Base-by-base conservation (phyloP, 1,140 invertebrate genomes). In the Ceratina australensis region DNA sequence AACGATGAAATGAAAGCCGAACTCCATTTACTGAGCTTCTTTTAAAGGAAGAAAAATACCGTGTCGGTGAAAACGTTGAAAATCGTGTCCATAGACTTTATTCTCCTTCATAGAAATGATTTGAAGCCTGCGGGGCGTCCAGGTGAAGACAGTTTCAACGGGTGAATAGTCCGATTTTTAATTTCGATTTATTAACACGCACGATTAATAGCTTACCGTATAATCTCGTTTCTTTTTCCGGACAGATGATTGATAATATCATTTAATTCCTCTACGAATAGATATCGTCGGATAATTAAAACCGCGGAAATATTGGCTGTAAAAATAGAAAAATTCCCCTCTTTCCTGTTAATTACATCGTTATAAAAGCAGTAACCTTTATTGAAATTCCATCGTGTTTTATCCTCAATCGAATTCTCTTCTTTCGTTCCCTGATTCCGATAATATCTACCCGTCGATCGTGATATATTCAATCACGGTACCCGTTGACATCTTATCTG, bases 271-370 rank as follows among this genome's bases (percentile, higher is more conserved):
- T 42, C 33, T 42, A 42, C 33, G 5, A 8, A 42, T 10, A 67
- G n/a, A n/a, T 56, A 57, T 67, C n/a, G 18, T 18, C 18, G 57
- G 22, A 63, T 47, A 67, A 78, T 20, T 47, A 71, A 28, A 63
- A 54, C 57, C 47, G 24, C 49, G 20, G 22, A 66, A 74, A 54
- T 71, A 77, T 71, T 57, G 26, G 8, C 54, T 68, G 5, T 42
- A 42, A 42, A 42, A 42, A 42, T 3, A 10, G 33, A 42, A 42
- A 42, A 42, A 42, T 5, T 2, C 22, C 5, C 10, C 65, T 49
- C 20, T 57, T 68, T 22, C 20, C 42, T 61, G 76, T 73, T 85
- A 85, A 85, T 85, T 85, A 85, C 67, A 78, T 80, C 79, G 52
- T 85, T 84, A 85, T 81, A 52, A 72, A 84, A 84, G 78, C 82